Conservation (phyloP, 1,140 invertebrate genomes). For the Cydia amplana region DNA sequence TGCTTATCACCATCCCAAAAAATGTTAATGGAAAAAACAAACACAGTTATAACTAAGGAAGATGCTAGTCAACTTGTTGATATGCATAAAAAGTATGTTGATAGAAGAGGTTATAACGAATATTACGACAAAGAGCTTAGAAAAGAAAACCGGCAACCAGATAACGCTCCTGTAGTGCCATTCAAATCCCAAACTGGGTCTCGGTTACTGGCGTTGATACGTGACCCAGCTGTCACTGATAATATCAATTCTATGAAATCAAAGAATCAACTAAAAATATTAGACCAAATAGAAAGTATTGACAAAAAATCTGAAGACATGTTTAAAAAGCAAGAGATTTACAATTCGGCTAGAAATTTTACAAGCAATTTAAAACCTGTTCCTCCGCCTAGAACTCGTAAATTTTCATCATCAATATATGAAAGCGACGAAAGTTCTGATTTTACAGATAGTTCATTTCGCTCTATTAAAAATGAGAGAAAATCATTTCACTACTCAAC, state of each 20-base stretch:
- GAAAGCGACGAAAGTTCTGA: constrained; percentile 72
- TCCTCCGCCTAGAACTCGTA: constrained; percentile 60
- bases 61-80: constrained; percentile 83
- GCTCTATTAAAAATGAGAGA: constrained; percentile 70
- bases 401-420: constrained; percentile 62
- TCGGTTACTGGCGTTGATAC: constrained; percentile 67
- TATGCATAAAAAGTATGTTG: constrained; percentile 84
- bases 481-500: constrained; percentile 74
- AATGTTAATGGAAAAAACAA: constrained; percentile 75
- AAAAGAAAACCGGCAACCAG: constrained; percentile 34
- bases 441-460: constrained; percentile 59
- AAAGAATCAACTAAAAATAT: constrained; percentile 40
- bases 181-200: constrained; percentile 75
- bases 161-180: constrained; percentile 47
- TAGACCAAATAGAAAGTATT: constrained; percentile 38
- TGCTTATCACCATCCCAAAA: constrained; percentile 87
- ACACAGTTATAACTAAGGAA: constrained; percentile 68
- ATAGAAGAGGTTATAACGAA: constrained; percentile 80
- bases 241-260: constrained; percentile 51
- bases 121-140: constrained; percentile 61
- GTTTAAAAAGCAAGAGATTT: constrained; percentile 36
- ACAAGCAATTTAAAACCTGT: constrained; percentile 52
- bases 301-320: constrained; percentile 25
- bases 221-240: constrained; percentile 56
- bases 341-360: constrained; percentile 36